A percentile compares a stretch with the other conserved stretches of the same genome.
These are phyloP conservation scores for Ophraella communa DNA, from an alignment of 2,888 invertebrate genomes.

Conservation along the genomic window DNA sequence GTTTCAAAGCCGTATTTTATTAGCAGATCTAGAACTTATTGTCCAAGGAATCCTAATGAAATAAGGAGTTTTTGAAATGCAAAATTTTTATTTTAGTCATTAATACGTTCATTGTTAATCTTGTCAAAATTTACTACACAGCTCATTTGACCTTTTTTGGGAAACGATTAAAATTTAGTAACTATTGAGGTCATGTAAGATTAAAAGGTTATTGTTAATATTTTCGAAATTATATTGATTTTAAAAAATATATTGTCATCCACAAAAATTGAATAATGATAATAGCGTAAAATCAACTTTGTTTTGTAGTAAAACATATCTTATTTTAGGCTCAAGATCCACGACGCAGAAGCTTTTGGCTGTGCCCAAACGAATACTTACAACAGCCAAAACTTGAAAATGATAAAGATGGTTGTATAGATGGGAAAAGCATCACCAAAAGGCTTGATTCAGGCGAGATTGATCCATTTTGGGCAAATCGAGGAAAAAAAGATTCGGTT, in stretches of 20 bases:
- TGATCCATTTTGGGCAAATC: constrained; percentile 62
- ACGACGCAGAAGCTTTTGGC: constrained; percentile 35
- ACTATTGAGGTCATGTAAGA: background rate
- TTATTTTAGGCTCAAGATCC: constrained; percentile 48
- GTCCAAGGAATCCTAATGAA: too few relatives aligned
- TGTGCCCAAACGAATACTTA: constrained; percentile 22
- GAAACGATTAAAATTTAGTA: background rate
- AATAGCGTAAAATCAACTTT: too few relatives aligned
- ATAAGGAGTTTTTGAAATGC: too few relatives aligned
- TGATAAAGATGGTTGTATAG: constrained; percentile 38
- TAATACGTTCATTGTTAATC: too few relatives aligned
- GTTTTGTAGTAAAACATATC: background rate
- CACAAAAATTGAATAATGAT: background rate
- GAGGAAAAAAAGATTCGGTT: constrained; percentile 57
- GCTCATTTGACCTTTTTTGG: background rate
- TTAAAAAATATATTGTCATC: background rate
- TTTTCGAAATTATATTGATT: background rate
- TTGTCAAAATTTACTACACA: too few relatives aligned
- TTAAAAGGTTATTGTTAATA: background rate
- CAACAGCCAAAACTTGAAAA: constrained; percentile 38
- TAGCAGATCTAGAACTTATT: too few relatives aligned
- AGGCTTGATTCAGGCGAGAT: constrained; percentile 47
- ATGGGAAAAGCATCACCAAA: constrained; percentile 44
- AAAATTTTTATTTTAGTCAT: too few relatives aligned
- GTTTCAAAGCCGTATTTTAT: too few relatives aligned